phyloP scores from a whole-genome alignment of 2,888 invertebrate genomes.

The Brachycybe producta region DNA sequence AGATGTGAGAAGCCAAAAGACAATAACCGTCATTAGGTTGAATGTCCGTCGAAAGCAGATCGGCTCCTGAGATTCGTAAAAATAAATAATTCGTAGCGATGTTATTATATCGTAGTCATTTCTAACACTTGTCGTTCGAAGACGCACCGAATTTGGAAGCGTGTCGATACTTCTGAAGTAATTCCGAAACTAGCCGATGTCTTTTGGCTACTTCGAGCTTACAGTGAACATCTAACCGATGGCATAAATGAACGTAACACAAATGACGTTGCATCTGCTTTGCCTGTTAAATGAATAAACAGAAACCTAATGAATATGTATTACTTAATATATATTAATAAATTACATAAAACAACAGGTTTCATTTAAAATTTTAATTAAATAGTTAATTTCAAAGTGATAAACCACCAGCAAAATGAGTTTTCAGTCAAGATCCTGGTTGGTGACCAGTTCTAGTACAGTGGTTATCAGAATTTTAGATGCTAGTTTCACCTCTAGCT shows the following conservation, averaged over 20 bases:
- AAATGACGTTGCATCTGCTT: conserved; percentile 70
- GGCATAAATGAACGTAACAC: conserved; percentile 58
- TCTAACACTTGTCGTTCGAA: neutral
- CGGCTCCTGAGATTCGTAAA: conserved; percentile 20
- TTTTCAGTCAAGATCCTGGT: too few relatives aligned
- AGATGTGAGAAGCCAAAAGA: conserved; percentile 58
- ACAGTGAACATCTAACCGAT: conserved; percentile 55
- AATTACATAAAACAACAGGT: neutral
- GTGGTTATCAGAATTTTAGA: too few relatives aligned
- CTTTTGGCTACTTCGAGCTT: conserved; percentile 39
- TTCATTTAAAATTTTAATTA: neutral
- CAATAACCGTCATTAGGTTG: conserved; percentile 58
- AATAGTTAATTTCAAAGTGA: neutral
- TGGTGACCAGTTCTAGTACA: too few relatives aligned
- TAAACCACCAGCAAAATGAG: neutral
- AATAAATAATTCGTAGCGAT: neutral
- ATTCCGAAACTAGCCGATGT: conserved; percentile 45
- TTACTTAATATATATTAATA: neutral
- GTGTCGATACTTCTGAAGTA: conserved; percentile 53
- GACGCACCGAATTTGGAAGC: conserved; percentile 37
- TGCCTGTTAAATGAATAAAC: conserved; percentile 28
- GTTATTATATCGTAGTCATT: neutral
- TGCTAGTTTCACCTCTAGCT: too few relatives aligned
- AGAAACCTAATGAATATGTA: neutral
- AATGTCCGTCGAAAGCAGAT: conserved; percentile 36